Conservation (phyloP, 2,888 invertebrate species). For the Perizoma affinitatum region DNA sequence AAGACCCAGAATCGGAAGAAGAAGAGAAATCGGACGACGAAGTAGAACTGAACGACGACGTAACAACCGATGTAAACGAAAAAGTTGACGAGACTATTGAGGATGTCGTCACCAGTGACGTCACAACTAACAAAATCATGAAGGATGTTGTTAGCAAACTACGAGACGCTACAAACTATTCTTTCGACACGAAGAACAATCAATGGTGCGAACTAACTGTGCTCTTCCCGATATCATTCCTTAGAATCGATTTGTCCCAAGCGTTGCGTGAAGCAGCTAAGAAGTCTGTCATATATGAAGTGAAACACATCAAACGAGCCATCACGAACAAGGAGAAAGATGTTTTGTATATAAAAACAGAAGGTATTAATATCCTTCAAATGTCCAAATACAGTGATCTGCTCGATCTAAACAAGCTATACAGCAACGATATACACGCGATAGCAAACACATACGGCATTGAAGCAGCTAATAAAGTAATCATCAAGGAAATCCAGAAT, state of each 20-base stretch:
- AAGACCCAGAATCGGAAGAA: slow-evolving; percentile 86
- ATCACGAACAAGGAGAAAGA: slow-evolving; percentile 89
- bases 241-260: slow-evolving; percentile 88
- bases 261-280: slow-evolving; percentile 88
- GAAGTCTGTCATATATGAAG: slow-evolving; percentile 91
- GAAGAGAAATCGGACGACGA: slow-evolving; percentile 82
- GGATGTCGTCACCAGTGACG: slow-evolving; percentile 42
- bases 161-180: slow-evolving; percentile 85
- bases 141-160: slow-evolving; percentile 69
- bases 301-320: slow-evolving; percentile 92
- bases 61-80: slow-evolving; percentile 59
- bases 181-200: slow-evolving; percentile 89
- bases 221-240: slow-evolving; percentile 81
- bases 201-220: slow-evolving; percentile 94
- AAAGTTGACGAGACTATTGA: slow-evolving; percentile 47
- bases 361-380: slow-evolving; percentile 96
- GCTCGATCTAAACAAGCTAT: slow-evolving; percentile 91
- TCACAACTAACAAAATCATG: slow-evolving; percentile 62
- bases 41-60: slow-evolving; percentile 59
- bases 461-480: slow-evolving; percentile 96
- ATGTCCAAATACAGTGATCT: slow-evolving; percentile 93
- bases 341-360: slow-evolving; percentile 91
- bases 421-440: slow-evolving; percentile 97
- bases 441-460: slow-evolving; percentile 97
- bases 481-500: slow-evolving; percentile 96